phyloP scores from a whole-genome alignment of 2,797 vertebrate species.

The Tamandua tetradactyla region DNA sequence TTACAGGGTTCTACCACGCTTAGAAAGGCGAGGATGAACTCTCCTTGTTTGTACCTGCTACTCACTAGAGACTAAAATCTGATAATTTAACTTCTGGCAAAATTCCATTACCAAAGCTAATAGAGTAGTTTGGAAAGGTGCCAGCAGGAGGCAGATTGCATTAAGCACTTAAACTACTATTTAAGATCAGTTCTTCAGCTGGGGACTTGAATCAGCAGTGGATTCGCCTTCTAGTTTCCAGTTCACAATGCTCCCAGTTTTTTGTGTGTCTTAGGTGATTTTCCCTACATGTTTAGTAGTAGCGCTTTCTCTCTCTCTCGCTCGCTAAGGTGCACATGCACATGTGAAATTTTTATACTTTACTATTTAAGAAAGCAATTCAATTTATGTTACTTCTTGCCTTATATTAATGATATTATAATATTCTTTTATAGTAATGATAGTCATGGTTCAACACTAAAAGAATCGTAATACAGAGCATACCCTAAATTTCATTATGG shows the following conservation, averaged over 20 bases:
- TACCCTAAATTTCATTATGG: neutral
- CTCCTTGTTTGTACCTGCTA: slow-evolving; percentile 30
- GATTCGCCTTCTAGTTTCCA: slow-evolving; percentile 47
- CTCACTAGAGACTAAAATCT: slow-evolving; percentile 57
- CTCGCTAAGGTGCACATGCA: neutral
- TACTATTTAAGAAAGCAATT: neutral
- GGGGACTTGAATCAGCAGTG: slow-evolving; percentile 32
- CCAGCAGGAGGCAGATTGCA: slow-evolving; percentile 61
- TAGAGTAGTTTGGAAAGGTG: slow-evolving; percentile 52
- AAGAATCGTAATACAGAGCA: neutral
- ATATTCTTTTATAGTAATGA: neutral
- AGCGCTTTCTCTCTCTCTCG: neutral
- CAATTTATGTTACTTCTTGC: neutral
- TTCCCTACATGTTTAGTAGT: slow-evolving; percentile 15
- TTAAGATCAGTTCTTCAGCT: slow-evolving; percentile 64
- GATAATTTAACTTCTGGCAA: slow-evolving; percentile 70
- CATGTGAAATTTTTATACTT: neutral
- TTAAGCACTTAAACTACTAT: slow-evolving; percentile 65
- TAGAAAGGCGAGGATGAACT: neutral
- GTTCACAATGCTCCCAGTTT: neutral
- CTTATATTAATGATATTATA: neutral
- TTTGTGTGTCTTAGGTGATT: neutral
- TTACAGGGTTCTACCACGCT: neutral
- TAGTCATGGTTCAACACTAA: neutral
- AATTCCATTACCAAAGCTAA: slow-evolving; percentile 67